These are phyloP conservation scores for Drosophila punjabiensis DNA, from an alignment of 1,140 invertebrate species.

Conservation along the genomic window DNA sequence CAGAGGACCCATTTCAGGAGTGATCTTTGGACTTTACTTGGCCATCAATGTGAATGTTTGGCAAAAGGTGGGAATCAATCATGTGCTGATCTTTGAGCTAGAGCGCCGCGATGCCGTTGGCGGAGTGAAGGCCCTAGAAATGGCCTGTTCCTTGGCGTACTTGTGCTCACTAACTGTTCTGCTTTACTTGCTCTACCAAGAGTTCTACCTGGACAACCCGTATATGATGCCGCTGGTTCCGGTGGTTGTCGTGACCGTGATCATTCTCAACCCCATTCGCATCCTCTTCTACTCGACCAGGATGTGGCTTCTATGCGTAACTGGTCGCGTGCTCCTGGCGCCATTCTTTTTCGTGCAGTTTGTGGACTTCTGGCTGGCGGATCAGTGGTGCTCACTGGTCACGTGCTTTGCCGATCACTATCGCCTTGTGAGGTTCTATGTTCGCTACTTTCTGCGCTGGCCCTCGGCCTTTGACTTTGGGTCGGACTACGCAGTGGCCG, in stretches of 20 bases:
- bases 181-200: conserved; percentile 86
- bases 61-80: conserved; percentile 91
- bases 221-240: conserved; percentile 88
- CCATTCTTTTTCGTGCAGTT: conserved; percentile 95
- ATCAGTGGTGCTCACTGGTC: conserved; percentile 94
- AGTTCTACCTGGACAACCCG: conserved; percentile 86
- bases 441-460: conserved; percentile 30
- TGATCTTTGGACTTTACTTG: conserved; percentile 88
- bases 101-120: conserved; percentile 89
- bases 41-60: conserved; percentile 91
- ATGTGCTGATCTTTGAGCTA: conserved; percentile 92
- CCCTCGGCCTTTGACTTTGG: conserved; percentile 31
- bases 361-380: conserved; percentile 97
- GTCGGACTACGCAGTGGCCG: conserved; percentile 73
- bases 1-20: conserved; percentile 88
- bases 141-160: conserved; percentile 89
- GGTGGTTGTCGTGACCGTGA: conserved; percentile 86
- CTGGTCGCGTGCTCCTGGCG: conserved; percentile 89
- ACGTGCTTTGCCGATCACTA: conserved; percentile 93
- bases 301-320: conserved; percentile 72
- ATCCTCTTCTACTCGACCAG: conserved; percentile 85
- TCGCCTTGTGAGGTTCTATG: conserved; percentile 46
- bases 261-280: conserved; percentile 89
- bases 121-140: conserved; percentile 89
- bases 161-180: conserved; percentile 87